phyloP scores from a whole-genome alignment of 2,797 vertebrate genomes.

The Ambastaia sidthimunki region DNA sequence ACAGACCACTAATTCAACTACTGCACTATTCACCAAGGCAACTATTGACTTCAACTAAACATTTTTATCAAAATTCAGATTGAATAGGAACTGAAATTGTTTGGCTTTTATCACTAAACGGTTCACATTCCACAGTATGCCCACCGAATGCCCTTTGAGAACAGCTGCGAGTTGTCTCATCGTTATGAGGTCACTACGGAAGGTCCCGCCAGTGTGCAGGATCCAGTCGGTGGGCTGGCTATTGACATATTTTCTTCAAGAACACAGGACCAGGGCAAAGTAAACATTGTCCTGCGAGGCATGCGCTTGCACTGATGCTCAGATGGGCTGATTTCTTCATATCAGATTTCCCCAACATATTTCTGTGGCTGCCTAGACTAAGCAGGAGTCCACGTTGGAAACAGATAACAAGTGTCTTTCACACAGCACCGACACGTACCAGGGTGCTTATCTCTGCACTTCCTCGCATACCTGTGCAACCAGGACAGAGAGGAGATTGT shows the following conservation, averaged over 20 bases:
- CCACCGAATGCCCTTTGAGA: slow-evolving; percentile 24
- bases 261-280: slow-evolving; percentile 75
- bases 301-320: slow-evolving; percentile 78
- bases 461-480: slow-evolving; percentile 84
- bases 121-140: slow-evolving; percentile 20
- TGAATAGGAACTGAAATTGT: not conserved
- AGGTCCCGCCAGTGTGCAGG: slow-evolving; percentile 42
- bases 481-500: slow-evolving; percentile 83
- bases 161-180: slow-evolving; percentile 17
- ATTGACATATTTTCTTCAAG: slow-evolving; percentile 80
- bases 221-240: slow-evolving; percentile 33
- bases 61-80: not conserved
- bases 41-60: not conserved
- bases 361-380: slow-evolving; percentile 86
- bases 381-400: slow-evolving; percentile 84
- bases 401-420: slow-evolving; percentile 87
- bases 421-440: slow-evolving; percentile 87
- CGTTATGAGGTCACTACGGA: slow-evolving; percentile 46
- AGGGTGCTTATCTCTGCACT: slow-evolving; percentile 81
- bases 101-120: slow-evolving; percentile 11
- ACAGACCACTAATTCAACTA: not conserved
- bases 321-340: slow-evolving; percentile 77
- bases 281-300: slow-evolving; percentile 79
- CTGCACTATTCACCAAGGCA: not conserved
- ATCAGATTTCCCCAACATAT: slow-evolving; percentile 84